Base-by-base conservation (phyloP, 2,888 invertebrate genomes). In the Hydropsyche betteni region DNA sequence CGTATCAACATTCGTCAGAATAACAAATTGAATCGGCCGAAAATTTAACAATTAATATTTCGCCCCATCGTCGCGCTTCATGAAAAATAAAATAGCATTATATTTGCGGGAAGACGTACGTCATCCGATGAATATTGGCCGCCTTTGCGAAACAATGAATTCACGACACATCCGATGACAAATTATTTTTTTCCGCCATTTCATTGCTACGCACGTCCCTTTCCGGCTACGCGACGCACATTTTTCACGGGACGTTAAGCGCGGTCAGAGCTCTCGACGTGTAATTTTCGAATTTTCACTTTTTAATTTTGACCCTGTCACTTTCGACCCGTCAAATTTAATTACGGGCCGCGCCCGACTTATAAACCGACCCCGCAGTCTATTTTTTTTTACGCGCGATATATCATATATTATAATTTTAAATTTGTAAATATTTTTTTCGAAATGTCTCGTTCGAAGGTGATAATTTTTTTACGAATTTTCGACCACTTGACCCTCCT, bases 151-250 rank as follows among this genome's bases (percentile, higher is more conserved):
- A 58, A 58, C 24, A 58, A 58, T 58, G 44, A 44, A 44, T 44
- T 44, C 44, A 58, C 58, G 58, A 24, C 58, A 24, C 58, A 24
- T 16, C 58, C 58, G 24, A 58, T 58, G 58, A 58, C 58, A 58
- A 58, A 58, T 58, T 58, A 58, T 58, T 24, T 58, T 58, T 58
- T 58, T 16, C 58, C 58, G 58, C 24, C 24, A 58, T 58, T 58
- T 58, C 58, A 24, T 58, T 58, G 58, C 58, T 14, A 58, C 58
- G 58, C 58, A 58, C 58, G 58, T 58, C 58, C 58, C 16, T 58
- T 58, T 58, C 58, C 58, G 58, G 58, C 58, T 14, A 58, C 58
- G 58, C 58, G 58, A 58, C 58, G 16, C 16, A 14, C 58, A 58
- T 58, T 58, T 58, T 58, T 58, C 24, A 16, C 58, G 24, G 16